Evolutionary conservation across 1,140 invertebrate species (phyloP).

Genomic region (Drosophila kikkawai): DNA sequence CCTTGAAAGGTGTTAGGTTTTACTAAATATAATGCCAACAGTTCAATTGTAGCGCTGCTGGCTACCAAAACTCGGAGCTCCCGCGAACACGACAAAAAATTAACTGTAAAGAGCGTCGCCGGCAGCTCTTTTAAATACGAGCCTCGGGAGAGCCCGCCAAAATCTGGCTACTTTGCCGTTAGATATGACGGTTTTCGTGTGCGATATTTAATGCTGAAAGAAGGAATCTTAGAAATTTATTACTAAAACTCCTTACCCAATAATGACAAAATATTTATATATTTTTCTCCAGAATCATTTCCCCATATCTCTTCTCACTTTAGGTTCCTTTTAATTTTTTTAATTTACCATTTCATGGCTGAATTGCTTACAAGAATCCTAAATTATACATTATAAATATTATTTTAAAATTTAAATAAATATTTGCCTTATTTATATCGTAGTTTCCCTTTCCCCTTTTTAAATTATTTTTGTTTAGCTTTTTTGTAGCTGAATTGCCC

Average conservation of each 20-base stretch:
- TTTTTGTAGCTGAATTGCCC: not conserved
- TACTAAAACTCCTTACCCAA: no score
- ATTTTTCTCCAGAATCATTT: no score
- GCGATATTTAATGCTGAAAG: not conserved
- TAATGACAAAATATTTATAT: no score
- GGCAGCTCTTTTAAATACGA: constrained; percentile 40
- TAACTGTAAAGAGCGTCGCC: constrained; percentile 28
- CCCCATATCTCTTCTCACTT: no score
- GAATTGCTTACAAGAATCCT: no score
- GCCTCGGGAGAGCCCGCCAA: constrained; percentile 1
- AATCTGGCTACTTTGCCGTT: not conserved
- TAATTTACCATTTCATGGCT: no score
- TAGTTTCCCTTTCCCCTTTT: not conserved
- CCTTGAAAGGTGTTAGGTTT: constrained; percentile 33
- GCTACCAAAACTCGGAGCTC: constrained; percentile 18
- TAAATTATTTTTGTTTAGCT: no score
- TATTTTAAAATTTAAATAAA: no score
- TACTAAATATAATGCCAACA: constrained; percentile 37
- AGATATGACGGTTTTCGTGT: not conserved
- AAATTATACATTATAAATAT: no score
- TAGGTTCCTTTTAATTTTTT: no score
- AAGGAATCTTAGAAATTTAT: no score
- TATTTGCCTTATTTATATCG: not conserved
- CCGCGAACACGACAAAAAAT: constrained; percentile 17
- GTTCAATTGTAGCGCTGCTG: constrained; percentile 33